These are phyloP conservation scores for Catocala nupta DNA, from an alignment of 2,888 invertebrate species.

Conservation along the genomic window DNA sequence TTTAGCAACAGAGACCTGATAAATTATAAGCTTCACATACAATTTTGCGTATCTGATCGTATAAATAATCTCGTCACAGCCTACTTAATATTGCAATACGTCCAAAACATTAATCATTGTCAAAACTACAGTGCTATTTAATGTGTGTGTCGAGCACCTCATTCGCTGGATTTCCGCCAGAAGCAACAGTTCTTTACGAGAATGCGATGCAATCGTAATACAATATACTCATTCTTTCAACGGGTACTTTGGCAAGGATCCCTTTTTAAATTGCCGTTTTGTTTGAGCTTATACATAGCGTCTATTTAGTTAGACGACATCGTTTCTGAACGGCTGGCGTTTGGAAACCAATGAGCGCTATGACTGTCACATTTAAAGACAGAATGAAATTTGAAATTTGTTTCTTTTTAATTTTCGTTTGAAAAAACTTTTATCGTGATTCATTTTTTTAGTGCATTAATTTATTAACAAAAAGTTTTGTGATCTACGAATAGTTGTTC, in stretches of 20 bases:
- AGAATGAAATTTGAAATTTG: neutral
- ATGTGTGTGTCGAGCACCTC: constrained; percentile 49
- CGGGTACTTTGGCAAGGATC: constrained; percentile 48
- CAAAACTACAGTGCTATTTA: constrained; percentile 38
- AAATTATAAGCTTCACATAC: too few relatives aligned
- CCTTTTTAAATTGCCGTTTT: constrained; percentile 49
- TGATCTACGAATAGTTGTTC: too few relatives aligned
- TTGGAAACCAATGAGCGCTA: neutral
- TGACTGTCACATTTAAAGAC: constrained; percentile 2
- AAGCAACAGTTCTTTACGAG: constrained; percentile 60
- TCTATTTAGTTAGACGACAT: neutral
- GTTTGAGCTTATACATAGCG: constrained; percentile 23
- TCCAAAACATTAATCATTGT: constrained; percentile 33
- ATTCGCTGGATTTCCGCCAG: constrained; percentile 55
- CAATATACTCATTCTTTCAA: constrained; percentile 41
- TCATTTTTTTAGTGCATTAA: too few relatives aligned
- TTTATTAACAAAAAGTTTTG: too few relatives aligned
- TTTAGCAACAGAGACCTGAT: too few relatives aligned
- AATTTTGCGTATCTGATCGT: too few relatives aligned
- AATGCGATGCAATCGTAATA: constrained; percentile 49
- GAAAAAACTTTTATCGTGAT: neutral
- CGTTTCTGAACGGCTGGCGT: neutral
- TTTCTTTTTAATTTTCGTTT: neutral
- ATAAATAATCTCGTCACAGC: neutral
- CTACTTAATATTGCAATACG: neutral